Evolutionary conservation across 37 sponge, comb jelly and placozoan genomes (phyloP), one percentile per base, ranked within the genome.

Genomic region (Ianthella basta): DNA sequence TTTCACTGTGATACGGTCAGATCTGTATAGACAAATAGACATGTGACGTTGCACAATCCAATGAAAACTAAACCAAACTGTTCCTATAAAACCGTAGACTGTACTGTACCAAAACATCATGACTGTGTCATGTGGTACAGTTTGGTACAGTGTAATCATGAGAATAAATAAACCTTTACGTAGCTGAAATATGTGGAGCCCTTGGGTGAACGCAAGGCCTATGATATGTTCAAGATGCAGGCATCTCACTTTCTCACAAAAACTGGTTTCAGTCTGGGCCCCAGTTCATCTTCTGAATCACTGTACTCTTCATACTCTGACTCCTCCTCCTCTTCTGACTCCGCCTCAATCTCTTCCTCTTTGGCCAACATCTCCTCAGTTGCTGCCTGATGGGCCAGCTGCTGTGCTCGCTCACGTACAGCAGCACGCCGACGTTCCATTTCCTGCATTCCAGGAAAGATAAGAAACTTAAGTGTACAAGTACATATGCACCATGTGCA

Each of bases 241-340:
- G 64, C 64, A 29, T 44, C 92, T 81, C 72, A 87, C 93, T 94
- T 94, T 41, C 95, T 75, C 16, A 98, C 95, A 94, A 98, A 98
- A 14, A 98, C 98, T 32, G 98, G 98, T 79, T 98, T 98, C 39
- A 98, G 80, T 35, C 98, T 82, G 23, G 96, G 94, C 25, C 94
- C 96, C n/a, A 69, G 61, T 35, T 98, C 98, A 73, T 98, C 96
- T 57, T 97, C 98, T 30, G 94, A 95, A 70, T 97, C 98, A 34
- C 83, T 90, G 80, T 95, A 97, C 63, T 97, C 98, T 60, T 97
- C 98, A 61, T 95, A 95, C 65, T 97, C 96, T 65, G 94, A 93
- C 19, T 91, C 90, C 87, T 92, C 77, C 18, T 80, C 91, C 77
- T 88, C 89, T n/a, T 85, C 93, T 10, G 60, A 87, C 34, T 89